These are phyloP conservation scores for Fistularia commersonii DNA, from an alignment of 2,797 vertebrate species.

Conservation along the genomic window DNA sequence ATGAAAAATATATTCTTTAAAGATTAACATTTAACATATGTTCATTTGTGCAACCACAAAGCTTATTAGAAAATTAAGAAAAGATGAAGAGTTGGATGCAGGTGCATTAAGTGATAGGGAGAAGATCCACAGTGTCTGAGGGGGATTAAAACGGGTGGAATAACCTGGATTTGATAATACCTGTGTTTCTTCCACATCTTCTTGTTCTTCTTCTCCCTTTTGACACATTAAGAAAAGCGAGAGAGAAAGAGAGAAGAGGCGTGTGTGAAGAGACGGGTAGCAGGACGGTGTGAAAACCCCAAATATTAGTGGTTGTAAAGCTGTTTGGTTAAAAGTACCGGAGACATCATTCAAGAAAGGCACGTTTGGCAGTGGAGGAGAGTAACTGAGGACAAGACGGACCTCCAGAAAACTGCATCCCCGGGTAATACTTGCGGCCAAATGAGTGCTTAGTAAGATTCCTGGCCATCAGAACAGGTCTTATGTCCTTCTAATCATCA, in stretches of 20 bases:
- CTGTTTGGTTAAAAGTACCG: conserved; percentile 31
- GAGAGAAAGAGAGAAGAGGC: conserved; percentile 14
- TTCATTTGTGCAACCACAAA: too few species aligned
- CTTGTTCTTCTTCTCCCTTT: conserved; percentile 37
- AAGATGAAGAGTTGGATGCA: too few species aligned
- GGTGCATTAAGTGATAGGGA: too few species aligned
- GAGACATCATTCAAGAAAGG: conserved; percentile 14
- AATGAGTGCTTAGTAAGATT: too few species aligned
- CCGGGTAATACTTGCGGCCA: too few species aligned
- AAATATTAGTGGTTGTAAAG: conserved; percentile 24
- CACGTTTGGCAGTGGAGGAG: neutral
- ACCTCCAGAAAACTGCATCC: too few species aligned
- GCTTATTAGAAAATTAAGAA: too few species aligned
- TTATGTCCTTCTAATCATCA: too few species aligned
- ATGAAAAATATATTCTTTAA: neutral
- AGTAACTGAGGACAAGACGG: too few species aligned
- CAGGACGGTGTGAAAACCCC: conserved; percentile 23
- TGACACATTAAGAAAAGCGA: neutral
- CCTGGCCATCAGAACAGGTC: too few species aligned
- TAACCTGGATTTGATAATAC: conserved; percentile 27
- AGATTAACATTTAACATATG: too few species aligned
- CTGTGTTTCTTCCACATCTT: conserved; percentile 57
- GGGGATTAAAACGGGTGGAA: conserved; percentile 10
- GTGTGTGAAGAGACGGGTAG: conserved; percentile 16
- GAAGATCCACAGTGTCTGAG: neutral